Evolutionary conservation across 2,888 invertebrate genomes (phyloP).

Genomic region (Allolobophora icterica): DNA sequence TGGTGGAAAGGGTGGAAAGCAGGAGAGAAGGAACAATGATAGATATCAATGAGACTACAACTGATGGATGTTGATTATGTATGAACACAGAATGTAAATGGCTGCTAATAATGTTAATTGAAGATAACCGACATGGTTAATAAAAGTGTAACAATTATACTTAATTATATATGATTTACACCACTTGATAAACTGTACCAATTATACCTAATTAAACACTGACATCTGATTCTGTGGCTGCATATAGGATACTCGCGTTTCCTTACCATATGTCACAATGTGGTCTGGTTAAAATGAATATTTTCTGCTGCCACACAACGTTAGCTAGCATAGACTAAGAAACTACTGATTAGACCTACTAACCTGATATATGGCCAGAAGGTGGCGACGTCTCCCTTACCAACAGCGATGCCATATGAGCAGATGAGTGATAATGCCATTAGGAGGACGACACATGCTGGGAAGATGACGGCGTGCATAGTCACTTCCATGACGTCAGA

Average conservation of each 20-base stretch:
- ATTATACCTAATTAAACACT: not conserved
- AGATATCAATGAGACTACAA: too few species aligned
- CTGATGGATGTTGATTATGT: too few species aligned
- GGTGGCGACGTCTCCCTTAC: not conserved
- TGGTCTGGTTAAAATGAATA: too few species aligned
- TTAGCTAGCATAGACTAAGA: too few species aligned
- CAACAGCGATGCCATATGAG: not conserved
- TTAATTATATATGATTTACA: too few species aligned
- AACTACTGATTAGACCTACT: too few species aligned
- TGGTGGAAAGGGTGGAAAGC: too few species aligned
- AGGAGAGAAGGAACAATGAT: too few species aligned
- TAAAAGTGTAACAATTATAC: not conserved
- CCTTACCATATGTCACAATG: too few species aligned
- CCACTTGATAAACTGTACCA: not conserved
- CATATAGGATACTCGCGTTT: not conserved
- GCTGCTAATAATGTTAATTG: not conserved
- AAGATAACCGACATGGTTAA: not conserved
- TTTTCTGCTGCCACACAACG: too few species aligned
- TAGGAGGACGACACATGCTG: not conserved
- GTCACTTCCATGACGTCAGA: not conserved
- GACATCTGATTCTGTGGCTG: not conserved
- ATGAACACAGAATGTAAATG: not conserved
- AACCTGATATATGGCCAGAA: constrained; percentile 34
- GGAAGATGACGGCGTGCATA: not conserved
- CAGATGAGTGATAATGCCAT: constrained; percentile 2